Conservation (phyloP, 2,797 vertebrate genomes). For the Meda fulgida region DNA sequence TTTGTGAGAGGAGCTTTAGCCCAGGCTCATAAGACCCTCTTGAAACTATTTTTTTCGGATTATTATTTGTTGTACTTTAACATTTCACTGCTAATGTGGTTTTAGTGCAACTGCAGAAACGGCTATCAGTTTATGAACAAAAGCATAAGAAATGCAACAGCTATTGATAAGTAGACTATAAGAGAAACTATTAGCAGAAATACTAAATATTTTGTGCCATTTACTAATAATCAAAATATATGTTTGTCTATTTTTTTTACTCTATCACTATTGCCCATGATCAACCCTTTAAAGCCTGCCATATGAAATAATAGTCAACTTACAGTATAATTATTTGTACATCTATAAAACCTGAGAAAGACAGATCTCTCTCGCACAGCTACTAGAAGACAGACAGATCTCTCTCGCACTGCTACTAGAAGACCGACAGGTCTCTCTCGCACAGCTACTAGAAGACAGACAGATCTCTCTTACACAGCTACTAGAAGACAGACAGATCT, state of each 20-base stretch:
- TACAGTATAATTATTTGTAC: too few relatives aligned
- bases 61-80: neutral
- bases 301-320: neutral
- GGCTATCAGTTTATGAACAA: neutral
- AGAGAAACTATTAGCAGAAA: neutral
- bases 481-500: too few relatives aligned
- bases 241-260: neutral
- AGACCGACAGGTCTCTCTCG: too few relatives aligned
- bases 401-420: too few relatives aligned
- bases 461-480: too few relatives aligned
- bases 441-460: too few relatives aligned
- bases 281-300: neutral
- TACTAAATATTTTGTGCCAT: neutral
- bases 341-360: too few relatives aligned
- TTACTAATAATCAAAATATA: neutral
- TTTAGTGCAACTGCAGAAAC: neutral
- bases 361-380: too few relatives aligned
- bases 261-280: neutral
- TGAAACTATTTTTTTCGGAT: neutral
- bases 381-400: too few relatives aligned
- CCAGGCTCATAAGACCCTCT: neutral
- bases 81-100: neutral
- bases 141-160: neutral
- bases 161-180: neutral
- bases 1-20: constrained; percentile 10